Evolutionary conservation across 2,797 vertebrate genomes (phyloP).

Genomic region (Mus spretus): DNA sequence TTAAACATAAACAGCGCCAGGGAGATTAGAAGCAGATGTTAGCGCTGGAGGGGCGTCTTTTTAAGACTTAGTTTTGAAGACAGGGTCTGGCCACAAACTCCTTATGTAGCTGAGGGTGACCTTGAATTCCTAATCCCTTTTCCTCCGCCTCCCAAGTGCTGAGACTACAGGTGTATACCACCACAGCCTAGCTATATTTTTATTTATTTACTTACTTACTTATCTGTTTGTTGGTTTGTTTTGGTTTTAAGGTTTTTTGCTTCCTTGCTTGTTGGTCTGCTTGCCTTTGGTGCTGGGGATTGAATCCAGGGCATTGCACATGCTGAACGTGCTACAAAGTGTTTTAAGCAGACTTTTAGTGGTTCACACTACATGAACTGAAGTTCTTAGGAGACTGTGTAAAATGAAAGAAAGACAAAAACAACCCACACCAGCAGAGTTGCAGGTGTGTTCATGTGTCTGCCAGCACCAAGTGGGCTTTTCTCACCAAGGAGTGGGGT

Average conservation of each 20-base stretch:
- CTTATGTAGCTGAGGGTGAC: neutral
- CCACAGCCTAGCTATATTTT: neutral
- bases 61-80: neutral
- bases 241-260: neutral
- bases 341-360: constrained; percentile 26
- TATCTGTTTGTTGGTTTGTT: neutral
- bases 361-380: neutral
- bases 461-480: neutral
- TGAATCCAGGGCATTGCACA: neutral
- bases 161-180: neutral
- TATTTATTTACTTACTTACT: neutral
- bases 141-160: neutral
- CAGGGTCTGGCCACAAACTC: neutral
- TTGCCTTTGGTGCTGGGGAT: neutral
- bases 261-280: neutral
- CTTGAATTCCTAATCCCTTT: neutral
- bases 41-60: neutral
- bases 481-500: neutral
- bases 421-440: neutral
- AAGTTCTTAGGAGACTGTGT: neutral
- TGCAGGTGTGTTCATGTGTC: neutral
- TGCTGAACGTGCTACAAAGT: neutral
- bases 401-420: neutral
- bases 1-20: constrained; percentile 39
- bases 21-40: neutral